Conservation (phyloP, 2,888 invertebrate species). For the Drosophila longiperda region DNA sequence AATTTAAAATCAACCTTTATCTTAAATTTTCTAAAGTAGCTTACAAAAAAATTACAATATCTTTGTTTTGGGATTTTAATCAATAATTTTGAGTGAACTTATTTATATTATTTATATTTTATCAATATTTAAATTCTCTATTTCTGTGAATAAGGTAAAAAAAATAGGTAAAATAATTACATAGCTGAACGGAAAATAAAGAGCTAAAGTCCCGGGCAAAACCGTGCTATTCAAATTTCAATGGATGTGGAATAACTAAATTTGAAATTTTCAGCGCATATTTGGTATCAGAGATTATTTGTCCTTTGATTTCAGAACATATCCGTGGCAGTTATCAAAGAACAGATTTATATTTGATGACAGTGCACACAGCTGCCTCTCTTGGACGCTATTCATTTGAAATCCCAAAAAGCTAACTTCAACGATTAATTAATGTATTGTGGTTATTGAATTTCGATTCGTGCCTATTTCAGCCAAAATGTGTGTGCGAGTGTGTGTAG, state of each 20-base stretch:
- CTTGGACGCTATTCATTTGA: neutral
- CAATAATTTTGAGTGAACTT: neutral
- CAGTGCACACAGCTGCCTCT: slow-evolving; percentile 4
- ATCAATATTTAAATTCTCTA: neutral
- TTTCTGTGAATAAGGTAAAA: too few relatives aligned
- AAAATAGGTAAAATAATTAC: neutral
- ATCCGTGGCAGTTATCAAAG: neutral
- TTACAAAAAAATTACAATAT: neutral
- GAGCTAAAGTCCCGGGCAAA: slow-evolving; percentile 2
- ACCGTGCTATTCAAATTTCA: slow-evolving; percentile 37
- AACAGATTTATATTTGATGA: slow-evolving; percentile 40
- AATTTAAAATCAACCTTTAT: neutral
- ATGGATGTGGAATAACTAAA: slow-evolving; percentile 12
- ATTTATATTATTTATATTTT: neutral
- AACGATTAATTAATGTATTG: slow-evolving; percentile 45
- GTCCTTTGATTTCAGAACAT: neutral
- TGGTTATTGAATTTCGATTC: slow-evolving; percentile 43
- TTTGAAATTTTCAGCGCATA: neutral
- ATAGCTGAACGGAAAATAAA: neutral
- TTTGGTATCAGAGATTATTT: slow-evolving; percentile 6
- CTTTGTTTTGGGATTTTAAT: neutral
- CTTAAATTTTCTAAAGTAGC: neutral
- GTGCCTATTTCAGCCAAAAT: neutral
- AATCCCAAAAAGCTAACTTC: slow-evolving; percentile 20
- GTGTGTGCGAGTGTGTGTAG: neutral